Evolutionary conservation across 2,797 vertebrate species (phyloP).

Genomic region (Eutrigla gurnardus): DNA sequence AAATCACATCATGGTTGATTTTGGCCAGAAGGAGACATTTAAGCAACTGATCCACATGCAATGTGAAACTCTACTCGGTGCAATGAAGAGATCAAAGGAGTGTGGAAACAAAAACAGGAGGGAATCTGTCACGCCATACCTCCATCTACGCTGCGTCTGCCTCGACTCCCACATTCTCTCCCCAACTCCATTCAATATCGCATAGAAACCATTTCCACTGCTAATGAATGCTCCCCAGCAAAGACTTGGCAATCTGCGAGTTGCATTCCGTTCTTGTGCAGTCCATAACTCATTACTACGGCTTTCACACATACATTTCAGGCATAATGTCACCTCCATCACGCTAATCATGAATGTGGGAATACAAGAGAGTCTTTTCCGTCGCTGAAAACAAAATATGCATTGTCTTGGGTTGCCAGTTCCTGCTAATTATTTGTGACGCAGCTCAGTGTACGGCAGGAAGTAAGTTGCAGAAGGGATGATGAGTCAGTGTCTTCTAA

Average conservation of each 20-base stretch:
- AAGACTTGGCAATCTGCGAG: conserved; percentile 18
- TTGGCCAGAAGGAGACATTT: conserved; percentile 35
- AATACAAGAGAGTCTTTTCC: background rate
- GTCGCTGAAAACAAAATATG: background rate
- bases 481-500: background rate
- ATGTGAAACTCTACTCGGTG: conserved; percentile 35
- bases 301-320: conserved; percentile 15
- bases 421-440: conserved; percentile 27
- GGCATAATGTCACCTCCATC: conserved; percentile 22
- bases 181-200: conserved; percentile 33
- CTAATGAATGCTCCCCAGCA: conserved; percentile 26
- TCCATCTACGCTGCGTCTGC: conserved; percentile 39
- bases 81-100: conserved; percentile 62
- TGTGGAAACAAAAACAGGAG: conserved; percentile 64
- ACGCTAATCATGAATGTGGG: background rate
- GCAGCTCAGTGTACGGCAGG: conserved; percentile 6
- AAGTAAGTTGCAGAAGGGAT: conserved; percentile 37
- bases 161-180: conserved; percentile 26
- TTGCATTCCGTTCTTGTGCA: conserved; percentile 26
- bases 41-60: conserved; percentile 42
- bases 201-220: conserved; percentile 34
- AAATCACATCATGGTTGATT: conserved; percentile 58
- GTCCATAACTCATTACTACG: conserved; percentile 23
- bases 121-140: conserved; percentile 54
- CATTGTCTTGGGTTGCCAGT: background rate